phyloP scores from a whole-genome alignment of 2,888 invertebrate genomes.

The Cybosia mesomella region DNA sequence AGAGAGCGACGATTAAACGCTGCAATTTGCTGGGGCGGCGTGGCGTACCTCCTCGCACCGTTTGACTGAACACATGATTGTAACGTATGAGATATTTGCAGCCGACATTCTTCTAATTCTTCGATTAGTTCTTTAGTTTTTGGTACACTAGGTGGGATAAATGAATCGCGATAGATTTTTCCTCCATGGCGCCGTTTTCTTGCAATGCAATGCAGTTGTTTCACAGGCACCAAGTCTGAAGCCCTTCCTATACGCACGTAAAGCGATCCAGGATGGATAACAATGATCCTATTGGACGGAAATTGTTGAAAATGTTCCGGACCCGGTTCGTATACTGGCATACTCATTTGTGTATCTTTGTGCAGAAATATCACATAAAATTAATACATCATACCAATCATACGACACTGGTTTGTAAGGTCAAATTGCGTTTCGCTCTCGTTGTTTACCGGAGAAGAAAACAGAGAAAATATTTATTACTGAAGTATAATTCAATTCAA shows the following conservation, averaged over 20 bases:
- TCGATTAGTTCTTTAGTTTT: constrained; percentile 90
- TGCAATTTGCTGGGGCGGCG: constrained; percentile 96
- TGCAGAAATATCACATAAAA: neutral
- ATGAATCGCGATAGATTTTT: constrained; percentile 87
- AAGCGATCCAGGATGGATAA: constrained; percentile 98
- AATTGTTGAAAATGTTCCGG: constrained; percentile 88
- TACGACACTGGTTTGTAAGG: neutral
- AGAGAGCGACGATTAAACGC: constrained; percentile 94
- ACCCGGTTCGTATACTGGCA: constrained; percentile 73
- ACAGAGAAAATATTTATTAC: neutral
- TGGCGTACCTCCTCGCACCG: constrained; percentile 93
- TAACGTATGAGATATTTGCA: constrained; percentile 94
- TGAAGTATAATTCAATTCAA: no score
- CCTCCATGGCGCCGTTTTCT: constrained; percentile 88
- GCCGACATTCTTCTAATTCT: constrained; percentile 94
- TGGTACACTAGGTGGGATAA: constrained; percentile 89
- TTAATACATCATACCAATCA: neutral
- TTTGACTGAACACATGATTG: constrained; percentile 95
- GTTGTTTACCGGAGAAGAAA: neutral
- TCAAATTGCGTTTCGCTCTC: neutral
- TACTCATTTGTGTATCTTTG: constrained; percentile 64
- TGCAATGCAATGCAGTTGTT: constrained; percentile 95
- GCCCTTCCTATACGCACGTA: constrained; percentile 96
- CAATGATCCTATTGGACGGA: constrained; percentile 93
- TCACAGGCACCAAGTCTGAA: constrained; percentile 95